Conservation (phyloP, 2,113 vertebrate genomes). For the Melanocharis versteri region DNA sequence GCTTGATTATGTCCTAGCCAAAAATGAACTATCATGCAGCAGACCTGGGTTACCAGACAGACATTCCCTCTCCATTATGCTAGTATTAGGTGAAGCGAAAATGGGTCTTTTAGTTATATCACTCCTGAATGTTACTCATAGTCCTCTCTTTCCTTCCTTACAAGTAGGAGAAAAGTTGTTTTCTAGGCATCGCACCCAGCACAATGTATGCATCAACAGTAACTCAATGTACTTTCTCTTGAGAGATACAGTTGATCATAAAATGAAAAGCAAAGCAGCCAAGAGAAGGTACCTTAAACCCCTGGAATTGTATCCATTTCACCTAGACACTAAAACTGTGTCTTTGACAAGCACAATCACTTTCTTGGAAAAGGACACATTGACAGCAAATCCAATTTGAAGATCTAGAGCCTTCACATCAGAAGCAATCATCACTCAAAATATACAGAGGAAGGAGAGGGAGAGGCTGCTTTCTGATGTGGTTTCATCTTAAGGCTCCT, state of each 20-base stretch:
- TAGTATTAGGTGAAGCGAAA: background rate
- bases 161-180: background rate
- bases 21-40: conserved; percentile 2
- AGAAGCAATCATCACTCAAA: background rate
- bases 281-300: background rate
- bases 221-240: background rate
- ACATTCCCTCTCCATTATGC: background rate
- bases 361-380: background rate
- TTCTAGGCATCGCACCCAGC: background rate
- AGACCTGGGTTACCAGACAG: background rate
- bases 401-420: background rate
- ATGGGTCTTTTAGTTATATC: background rate
- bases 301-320: background rate
- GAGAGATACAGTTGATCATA: background rate
- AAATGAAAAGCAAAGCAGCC: background rate
- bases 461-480: background rate
- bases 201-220: background rate
- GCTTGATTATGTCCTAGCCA: conserved; percentile 55
- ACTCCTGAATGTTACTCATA: background rate
- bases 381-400: background rate
- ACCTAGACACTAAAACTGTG: background rate
- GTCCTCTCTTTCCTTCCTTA: background rate
- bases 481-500: background rate
- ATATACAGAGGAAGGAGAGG: background rate
- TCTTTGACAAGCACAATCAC: background rate